These are phyloP conservation scores for Brachylomia viminalis DNA, from an alignment of 2,888 invertebrate species.

Conservation along the genomic window DNA sequence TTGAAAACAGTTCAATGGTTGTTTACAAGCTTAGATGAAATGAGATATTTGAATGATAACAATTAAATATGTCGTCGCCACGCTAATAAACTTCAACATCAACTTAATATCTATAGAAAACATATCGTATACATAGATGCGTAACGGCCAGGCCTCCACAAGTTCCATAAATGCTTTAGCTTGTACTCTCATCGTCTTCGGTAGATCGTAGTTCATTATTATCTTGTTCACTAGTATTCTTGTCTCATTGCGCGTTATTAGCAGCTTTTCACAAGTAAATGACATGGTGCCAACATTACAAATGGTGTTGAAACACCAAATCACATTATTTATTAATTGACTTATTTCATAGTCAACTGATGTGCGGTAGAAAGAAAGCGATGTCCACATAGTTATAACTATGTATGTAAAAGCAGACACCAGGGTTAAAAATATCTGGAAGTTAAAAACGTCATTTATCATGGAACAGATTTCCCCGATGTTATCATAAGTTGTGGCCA, in stretches of 20 bases:
- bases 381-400: conserved; percentile 78
- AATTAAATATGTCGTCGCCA: conserved; percentile 83
- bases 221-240: conserved; percentile 79
- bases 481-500: conserved; percentile 75
- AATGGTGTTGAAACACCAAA: conserved; percentile 75
- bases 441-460: conserved; percentile 79
- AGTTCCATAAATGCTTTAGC: conserved; percentile 82
- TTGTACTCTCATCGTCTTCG: conserved; percentile 77
- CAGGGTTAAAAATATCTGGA: conserved; percentile 79
- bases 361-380: conserved; percentile 72
- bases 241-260: conserved; percentile 71
- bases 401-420: conserved; percentile 77
- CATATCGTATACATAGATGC: conserved; percentile 79
- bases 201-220: conserved; percentile 81
- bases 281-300: conserved; percentile 74
- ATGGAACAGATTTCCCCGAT: conserved; percentile 75
- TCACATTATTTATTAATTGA: conserved; percentile 68
- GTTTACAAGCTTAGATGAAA: conserved; percentile 67
- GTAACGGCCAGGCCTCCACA: conserved; percentile 79
- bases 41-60: conserved; percentile 83
- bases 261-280: conserved; percentile 75
- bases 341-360: conserved; percentile 54
- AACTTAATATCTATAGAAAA: conserved; percentile 81
- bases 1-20: neutral
- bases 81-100: conserved; percentile 82